Evolutionary conservation across 1,140 invertebrate species (phyloP).

Genomic region (Tachypleus tridentatus): DNA sequence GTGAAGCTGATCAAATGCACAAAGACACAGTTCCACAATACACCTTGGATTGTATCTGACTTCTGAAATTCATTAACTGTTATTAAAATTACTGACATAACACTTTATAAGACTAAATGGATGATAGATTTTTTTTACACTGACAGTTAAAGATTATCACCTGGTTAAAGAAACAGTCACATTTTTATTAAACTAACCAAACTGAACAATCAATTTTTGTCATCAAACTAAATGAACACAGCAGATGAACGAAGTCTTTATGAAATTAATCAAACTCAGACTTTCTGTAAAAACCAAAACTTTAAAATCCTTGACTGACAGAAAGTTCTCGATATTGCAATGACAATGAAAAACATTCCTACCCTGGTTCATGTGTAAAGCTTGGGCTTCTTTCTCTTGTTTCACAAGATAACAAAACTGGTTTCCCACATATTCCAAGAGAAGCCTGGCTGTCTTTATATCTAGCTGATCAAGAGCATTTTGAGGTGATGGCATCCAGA

Average conservation of each 20-base stretch:
- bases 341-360: not conserved
- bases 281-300: not conserved
- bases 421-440: constrained; percentile 81
- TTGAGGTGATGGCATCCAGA: constrained; percentile 53
- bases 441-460: constrained; percentile 74
- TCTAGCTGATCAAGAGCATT: constrained; percentile 58
- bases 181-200: not conserved
- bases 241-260: not conserved
- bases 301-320: not conserved
- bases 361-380: constrained; percentile 53
- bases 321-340: not conserved
- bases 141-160: no score
- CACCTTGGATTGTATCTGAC: no score
- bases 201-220: not conserved
- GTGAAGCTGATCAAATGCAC: no score
- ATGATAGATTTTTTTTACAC: no score
- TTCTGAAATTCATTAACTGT: no score
- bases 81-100: no score
- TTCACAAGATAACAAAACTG: constrained; percentile 89
- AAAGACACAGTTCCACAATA: no score
- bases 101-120: no score
- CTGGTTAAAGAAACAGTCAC: not conserved
- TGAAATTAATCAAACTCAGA: not conserved
- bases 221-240: not conserved
- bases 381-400: constrained; percentile 74